Percentiles rank a stretch among this genome's conserved stretches.
Evolutionary conservation across 1,140 invertebrate species (phyloP).

Genomic region (Acyrthosiphon pisum): DNA sequence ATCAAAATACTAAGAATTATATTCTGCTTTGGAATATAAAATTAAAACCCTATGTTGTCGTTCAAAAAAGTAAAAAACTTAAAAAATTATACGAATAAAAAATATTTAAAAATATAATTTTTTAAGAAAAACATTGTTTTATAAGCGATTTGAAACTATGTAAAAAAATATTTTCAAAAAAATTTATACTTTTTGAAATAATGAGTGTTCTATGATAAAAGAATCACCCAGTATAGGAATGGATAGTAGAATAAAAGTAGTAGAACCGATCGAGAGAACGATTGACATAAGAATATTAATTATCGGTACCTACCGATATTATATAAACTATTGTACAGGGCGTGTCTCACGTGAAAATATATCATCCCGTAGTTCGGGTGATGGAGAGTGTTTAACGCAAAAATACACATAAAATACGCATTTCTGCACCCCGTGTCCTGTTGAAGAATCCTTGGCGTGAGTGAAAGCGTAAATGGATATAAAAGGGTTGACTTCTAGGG

Average conservation of each 20-base stretch:
- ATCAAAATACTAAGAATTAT: no score
- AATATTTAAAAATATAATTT: no score
- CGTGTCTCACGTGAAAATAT: not conserved
- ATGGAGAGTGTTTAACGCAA: not conserved
- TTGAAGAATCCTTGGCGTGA: not conserved
- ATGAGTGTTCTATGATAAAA: no score
- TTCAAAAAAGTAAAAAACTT: no score
- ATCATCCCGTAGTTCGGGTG: not conserved
- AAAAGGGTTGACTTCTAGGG: slow-evolving; percentile 19
- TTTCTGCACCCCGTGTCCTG: not conserved
- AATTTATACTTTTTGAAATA: no score
- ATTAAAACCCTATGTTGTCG: no score
- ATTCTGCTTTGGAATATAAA: no score
- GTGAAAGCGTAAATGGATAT: slow-evolving; percentile 2
- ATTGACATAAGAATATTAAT: not conserved
- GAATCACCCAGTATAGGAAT: no score
- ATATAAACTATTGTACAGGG: not conserved
- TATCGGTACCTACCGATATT: not conserved
- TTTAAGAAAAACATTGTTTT: no score
- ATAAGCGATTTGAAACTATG: no score
- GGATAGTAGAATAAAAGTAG: not conserved
- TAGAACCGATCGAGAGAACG: not conserved
- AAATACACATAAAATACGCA: not conserved
- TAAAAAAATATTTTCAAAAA: no score
- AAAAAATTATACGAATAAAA: no score